Conservation (phyloP, 2,888 invertebrate genomes). For the Ornithoptera priamus region DNA sequence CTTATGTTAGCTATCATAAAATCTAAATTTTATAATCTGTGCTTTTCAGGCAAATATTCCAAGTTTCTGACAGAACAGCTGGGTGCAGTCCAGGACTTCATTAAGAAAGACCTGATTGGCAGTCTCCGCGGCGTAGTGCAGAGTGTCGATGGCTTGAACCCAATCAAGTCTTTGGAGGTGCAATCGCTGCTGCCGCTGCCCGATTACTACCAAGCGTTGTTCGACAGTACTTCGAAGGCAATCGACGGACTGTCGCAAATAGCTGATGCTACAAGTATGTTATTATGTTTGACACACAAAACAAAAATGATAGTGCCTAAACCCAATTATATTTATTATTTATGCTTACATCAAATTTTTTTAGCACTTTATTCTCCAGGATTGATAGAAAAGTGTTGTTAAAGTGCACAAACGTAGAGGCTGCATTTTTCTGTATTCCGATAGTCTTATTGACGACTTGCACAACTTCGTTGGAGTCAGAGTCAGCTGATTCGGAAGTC, state of each 20-base stretch:
- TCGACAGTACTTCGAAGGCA: slow-evolving; percentile 54
- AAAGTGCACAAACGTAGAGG: too few species aligned
- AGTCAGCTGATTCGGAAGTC: too few species aligned
- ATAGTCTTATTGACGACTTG: too few species aligned
- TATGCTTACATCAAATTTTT: too few species aligned
- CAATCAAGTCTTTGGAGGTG: slow-evolving; percentile 44
- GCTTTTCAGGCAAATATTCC: slow-evolving; percentile 60
- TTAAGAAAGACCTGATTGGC: slow-evolving; percentile 67
- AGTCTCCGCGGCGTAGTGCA: slow-evolving; percentile 57
- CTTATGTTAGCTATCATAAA: neutral
- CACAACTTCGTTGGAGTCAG: too few species aligned
- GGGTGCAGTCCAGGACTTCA: slow-evolving; percentile 58
- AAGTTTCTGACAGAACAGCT: slow-evolving; percentile 57
- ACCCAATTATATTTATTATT: too few species aligned
- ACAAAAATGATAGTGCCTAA: too few species aligned
- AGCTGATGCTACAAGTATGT: slow-evolving; percentile 79
- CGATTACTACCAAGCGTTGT: slow-evolving; percentile 62
- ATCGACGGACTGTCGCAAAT: slow-evolving; percentile 77
- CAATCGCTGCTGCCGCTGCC: slow-evolving; percentile 52
- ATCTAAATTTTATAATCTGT: neutral
- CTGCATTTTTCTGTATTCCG: too few species aligned
- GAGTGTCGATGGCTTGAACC: slow-evolving; percentile 57
- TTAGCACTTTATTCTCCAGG: too few species aligned
- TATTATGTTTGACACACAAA: neutral
- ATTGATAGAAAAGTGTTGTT: too few species aligned